These are phyloP conservation scores for Nephrotoma guestfalica DNA, from an alignment of 2,888 invertebrate species.

Conservation along the genomic window DNA sequence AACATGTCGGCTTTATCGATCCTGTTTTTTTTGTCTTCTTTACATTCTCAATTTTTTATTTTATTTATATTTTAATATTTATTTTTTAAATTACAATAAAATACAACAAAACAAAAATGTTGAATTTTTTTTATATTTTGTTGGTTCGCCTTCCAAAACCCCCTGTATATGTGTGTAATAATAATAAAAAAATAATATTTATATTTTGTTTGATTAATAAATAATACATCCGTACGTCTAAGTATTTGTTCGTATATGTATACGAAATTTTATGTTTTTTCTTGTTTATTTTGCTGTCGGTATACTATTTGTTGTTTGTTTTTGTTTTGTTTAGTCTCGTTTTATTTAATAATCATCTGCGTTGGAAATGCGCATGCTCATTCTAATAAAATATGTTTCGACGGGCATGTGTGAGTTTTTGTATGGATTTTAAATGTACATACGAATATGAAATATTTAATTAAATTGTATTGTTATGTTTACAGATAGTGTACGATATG, in stretches of 20 bases:
- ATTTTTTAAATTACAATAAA: neutral
- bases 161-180: neutral
- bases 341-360: neutral
- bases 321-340: neutral
- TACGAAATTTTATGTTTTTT: neutral
- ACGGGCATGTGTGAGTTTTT: neutral
- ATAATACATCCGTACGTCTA: neutral
- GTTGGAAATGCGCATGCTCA: neutral
- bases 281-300: neutral
- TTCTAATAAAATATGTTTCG: neutral
- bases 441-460: neutral
- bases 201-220: neutral
- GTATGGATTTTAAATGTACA: neutral
- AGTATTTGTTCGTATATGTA: neutral
- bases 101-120: neutral
- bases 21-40: neutral
- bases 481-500: neutral
- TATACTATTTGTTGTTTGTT: neutral
- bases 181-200: neutral
- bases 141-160: neutral
- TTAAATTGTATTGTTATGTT: neutral
- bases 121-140: neutral
- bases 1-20: constrained; percentile 6
- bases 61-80: neutral
- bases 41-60: neutral